Evolutionary conservation across 2,888 invertebrate genomes (phyloP), one percentile per base, ranked within the genome.

Genomic region (Merodon equestris): DNA sequence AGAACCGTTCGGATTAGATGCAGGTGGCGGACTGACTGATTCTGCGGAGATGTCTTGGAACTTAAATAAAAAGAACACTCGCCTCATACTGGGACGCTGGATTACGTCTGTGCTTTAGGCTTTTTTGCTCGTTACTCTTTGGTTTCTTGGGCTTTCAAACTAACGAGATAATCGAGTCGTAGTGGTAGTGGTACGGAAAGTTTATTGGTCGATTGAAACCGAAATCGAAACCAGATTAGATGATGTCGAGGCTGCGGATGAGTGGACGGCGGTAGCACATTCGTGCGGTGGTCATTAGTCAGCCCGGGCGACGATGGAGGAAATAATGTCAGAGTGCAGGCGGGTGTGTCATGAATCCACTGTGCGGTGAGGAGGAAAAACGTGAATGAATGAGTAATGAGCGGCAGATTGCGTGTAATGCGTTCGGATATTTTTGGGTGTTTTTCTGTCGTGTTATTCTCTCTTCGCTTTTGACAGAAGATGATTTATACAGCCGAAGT

Each of bases 11-110:
- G 64, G 60, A 56, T 60, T 64, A 76, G 72, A 68, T 68, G 76
- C 81, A 68, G 68, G 66, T 56, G 68, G 50, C 60, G 60, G 58
- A 81, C 81, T 81, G 68, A 77, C 72, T 81, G 53, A 36, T 42
- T 60, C 40, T 40, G 45, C 50, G 56, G 48, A 15, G 48, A 45
- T 15, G 64, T n/a, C 38, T 61, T 68, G 68, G 72, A 77, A 68
- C 72, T 81, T 81, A 81, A 81, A 73, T 81, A 76, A 66, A 73
- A 58, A 42, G 44, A 56, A 79, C 27, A 27, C 27, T 77, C 60
- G 36, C 13, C 51, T 15, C 27, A 27, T 7, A 10, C 10, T 48
- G 9, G 1, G 45, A 45, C 10, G 9, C 12, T 14, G 34, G 18
- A 51, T 72, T 27, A 7, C 45, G 57, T 47, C 63, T 68, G 73